phyloP scores from a whole-genome alignment of 2,797 vertebrate genomes.

The Champsocephalus esox region DNA sequence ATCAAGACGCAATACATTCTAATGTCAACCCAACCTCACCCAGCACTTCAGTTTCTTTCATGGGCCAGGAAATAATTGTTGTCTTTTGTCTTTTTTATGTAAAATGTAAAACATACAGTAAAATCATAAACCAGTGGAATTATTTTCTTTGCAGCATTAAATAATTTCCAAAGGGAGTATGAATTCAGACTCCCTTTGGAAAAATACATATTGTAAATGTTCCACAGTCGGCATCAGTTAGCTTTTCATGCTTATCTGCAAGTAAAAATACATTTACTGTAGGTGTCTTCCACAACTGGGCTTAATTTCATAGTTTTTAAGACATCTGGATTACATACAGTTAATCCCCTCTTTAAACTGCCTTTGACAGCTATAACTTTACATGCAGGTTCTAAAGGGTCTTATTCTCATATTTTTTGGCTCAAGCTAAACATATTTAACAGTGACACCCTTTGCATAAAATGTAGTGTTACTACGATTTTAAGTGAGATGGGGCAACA shows the following conservation, averaged over 20 bases:
- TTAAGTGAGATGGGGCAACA: no score
- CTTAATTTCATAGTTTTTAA: not conserved
- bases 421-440: no score
- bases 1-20: slow-evolving; percentile 56
- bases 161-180: not conserved
- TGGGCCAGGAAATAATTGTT: not conserved
- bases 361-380: no score
- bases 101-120: no score
- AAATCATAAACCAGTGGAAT: not conserved
- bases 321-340: not conserved
- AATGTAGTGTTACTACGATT: no score
- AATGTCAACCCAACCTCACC: slow-evolving; percentile 34
- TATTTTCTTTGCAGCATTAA: not conserved
- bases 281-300: not conserved
- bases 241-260: slow-evolving; percentile 2
- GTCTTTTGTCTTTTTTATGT: not conserved
- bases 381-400: no score
- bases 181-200: not conserved
- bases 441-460: no score
- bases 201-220: not conserved
- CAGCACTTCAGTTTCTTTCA: slow-evolving; percentile 19
- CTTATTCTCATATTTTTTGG: no score
- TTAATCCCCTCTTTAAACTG: not conserved
- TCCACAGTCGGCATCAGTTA: not conserved
- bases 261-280: not conserved